phyloP scores from a whole-genome alignment of 2,888 invertebrate species.

The Prosapia bicincta region DNA sequence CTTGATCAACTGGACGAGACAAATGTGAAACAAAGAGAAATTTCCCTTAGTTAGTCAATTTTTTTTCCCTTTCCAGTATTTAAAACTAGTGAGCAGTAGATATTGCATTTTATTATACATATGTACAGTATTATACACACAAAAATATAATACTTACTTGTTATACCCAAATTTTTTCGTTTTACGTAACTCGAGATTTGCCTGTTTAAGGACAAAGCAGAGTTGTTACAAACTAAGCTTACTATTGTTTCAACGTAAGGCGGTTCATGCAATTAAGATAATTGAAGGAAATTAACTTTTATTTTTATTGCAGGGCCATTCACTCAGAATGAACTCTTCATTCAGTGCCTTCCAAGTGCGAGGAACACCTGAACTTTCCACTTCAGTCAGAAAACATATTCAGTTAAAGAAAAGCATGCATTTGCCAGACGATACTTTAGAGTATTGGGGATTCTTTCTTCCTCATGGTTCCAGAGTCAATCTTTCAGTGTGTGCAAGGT shows the following conservation, averaged over 20 bases:
- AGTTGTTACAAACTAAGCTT: too few species aligned
- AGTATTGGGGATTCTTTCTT: conserved; percentile 86
- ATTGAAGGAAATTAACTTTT: background rate
- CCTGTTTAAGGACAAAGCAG: too few species aligned
- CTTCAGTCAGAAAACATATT: conserved; percentile 65
- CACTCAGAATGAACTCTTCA: conserved; percentile 68
- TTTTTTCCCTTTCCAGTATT: too few species aligned
- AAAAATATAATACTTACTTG: too few species aligned
- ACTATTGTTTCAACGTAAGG: background rate
- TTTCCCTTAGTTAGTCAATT: too few species aligned
- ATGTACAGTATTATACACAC: too few species aligned
- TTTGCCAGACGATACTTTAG: conserved; percentile 78
- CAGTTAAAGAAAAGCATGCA: conserved; percentile 76
- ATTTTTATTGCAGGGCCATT: conserved; percentile 57
- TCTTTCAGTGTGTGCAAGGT: conserved; percentile 75
- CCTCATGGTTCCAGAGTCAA: conserved; percentile 73
- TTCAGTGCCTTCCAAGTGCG: conserved; percentile 69
- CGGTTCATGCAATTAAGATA: background rate
- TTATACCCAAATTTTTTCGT: too few species aligned
- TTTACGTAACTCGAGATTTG: background rate
- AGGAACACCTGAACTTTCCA: conserved; percentile 64
- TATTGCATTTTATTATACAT: too few species aligned
- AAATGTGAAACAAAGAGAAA: too few species aligned
- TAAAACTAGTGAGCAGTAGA: too few species aligned
- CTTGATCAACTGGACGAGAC: too few species aligned